Base-by-base conservation (phyloP, 2,113 vertebrate species). In the Etheostoma cragini region DNA sequence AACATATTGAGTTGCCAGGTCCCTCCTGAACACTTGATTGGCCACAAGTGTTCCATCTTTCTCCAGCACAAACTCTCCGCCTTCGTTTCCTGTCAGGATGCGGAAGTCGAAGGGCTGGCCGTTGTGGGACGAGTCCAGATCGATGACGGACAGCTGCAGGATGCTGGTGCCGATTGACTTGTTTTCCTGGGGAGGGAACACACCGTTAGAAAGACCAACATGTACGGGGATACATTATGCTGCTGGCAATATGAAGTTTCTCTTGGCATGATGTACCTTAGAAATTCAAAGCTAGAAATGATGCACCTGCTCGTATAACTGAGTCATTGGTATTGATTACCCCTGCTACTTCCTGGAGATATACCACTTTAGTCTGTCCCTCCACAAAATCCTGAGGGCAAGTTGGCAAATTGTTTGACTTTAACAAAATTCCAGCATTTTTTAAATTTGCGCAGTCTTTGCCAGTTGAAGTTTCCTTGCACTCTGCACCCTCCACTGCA, bases 51-150 rank as follows among this genome's bases (percentile, higher is more conserved):
- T 85, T 11, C 98, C 98, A 0, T 96, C 95, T 22, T 95, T 93
- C 68, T 99, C 97, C 94, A 99, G 81, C 0, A 95, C 33, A 83
- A 99, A 99, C 81, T 96, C 96, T 62, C 94, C 91, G 3, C 97
- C 97, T 86, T 98, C 96, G 8, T 99, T 99, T 82, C 98, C 98
- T 30, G 97, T 95, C 72, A 98, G 83, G 87, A 99, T 97, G 72
- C 85, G 92, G 93, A 98, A 99, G 49, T 96, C 92, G 81, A 99
- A 99, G 26, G 98, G 98, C 1, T 97, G 97, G 22, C 98, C 98
- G 15, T 99, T 99, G 92, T 97, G 97, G 88, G 96, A 96, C 73
- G 98, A 97, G 87, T 99, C 98, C 91, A 95, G 96, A 94, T 99
- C 98, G 22, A 96, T 96, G 91, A 99, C 96, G 35, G 96, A 95